Conservation (phyloP, 2,888 invertebrate genomes). For the Chaetogeoica ovagalla region DNA sequence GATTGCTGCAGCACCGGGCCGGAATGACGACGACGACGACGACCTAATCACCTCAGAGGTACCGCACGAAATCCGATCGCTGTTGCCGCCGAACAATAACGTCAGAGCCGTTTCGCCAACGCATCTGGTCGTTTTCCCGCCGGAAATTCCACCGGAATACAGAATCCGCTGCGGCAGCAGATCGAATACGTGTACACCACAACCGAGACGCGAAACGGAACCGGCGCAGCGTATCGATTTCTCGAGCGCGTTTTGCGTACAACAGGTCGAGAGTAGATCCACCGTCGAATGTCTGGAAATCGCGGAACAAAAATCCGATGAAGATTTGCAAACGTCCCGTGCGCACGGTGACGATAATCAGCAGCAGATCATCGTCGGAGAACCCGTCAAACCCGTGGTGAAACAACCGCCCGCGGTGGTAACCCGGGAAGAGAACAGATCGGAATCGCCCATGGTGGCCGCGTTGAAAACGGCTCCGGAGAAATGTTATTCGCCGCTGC, state of each 20-base stretch:
- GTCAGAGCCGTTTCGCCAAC: slow-evolving; percentile 56
- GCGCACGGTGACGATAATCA: too few species aligned
- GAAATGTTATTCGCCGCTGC: slow-evolving; percentile 69
- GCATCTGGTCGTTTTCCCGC: slow-evolving; percentile 57
- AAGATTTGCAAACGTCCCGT: neutral
- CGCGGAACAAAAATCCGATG: neutral
- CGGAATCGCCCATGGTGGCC: slow-evolving; percentile 64
- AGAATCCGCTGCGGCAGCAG: slow-evolving; percentile 40
- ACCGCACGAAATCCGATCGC: slow-evolving; percentile 56
- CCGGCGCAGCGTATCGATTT: neutral
- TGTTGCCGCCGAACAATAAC: slow-evolving; percentile 55
- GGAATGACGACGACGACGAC: slow-evolving; percentile 26
- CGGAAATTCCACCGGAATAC: slow-evolving; percentile 55
- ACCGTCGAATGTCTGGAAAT: slow-evolving; percentile 22
- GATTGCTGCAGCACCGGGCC: slow-evolving; percentile 9
- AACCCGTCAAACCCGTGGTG: neutral
- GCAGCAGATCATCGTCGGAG: too few species aligned
- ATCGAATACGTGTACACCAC: slow-evolving; percentile 55
- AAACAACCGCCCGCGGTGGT: too few species aligned
- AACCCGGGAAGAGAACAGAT: neutral
- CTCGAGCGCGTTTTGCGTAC: neutral
- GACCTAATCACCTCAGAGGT: slow-evolving; percentile 21
- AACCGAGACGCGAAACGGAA: slow-evolving; percentile 35
- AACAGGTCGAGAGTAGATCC: slow-evolving; percentile 13
- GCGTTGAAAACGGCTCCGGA: slow-evolving; percentile 75